These are phyloP conservation scores for Arbacia lixula DNA, from an alignment of 53 echinoderm and acorn worm genomes.

Conservation along the genomic window DNA sequence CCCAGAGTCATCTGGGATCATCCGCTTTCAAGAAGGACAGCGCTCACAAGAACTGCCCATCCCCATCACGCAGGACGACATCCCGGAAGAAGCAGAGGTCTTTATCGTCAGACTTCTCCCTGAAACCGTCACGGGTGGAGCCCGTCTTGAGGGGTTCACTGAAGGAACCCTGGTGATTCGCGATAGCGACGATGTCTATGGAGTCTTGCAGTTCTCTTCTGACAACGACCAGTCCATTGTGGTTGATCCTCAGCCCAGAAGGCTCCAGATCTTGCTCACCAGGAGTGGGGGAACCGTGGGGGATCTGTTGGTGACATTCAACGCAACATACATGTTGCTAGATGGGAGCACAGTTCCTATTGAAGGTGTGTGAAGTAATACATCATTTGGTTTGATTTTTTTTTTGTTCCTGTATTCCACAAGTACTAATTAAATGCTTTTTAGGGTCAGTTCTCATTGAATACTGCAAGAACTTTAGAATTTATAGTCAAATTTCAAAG, in stretches of 20 bases:
- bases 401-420: no score
- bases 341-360: no score
- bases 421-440: no score
- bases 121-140: slow-evolving; percentile 89
- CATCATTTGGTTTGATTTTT: no score
- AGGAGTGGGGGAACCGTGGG: slow-evolving; percentile 83
- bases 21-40: slow-evolving; percentile 80
- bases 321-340: slow-evolving; percentile 63
- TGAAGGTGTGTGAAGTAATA: no score
- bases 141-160: slow-evolving; percentile 67
- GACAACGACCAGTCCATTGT: slow-evolving; percentile 84
- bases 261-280: slow-evolving; percentile 78
- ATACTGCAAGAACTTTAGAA: no score
- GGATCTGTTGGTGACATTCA: slow-evolving; percentile 73
- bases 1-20: slow-evolving; percentile 63
- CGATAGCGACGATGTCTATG: slow-evolving; percentile 96
- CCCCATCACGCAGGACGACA: slow-evolving; percentile 58
- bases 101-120: slow-evolving; percentile 69
- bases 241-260: slow-evolving; percentile 51
- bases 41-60: slow-evolving; percentile 69
- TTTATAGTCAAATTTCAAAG: no score
- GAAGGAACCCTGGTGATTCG: slow-evolving; percentile 73
- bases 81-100: slow-evolving; percentile 86
- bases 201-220: slow-evolving; percentile 96
- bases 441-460: no score